These are phyloP conservation scores for Lacerta bilineata DNA, from an alignment of 2,797 vertebrate species.

Conservation along the genomic window DNA sequence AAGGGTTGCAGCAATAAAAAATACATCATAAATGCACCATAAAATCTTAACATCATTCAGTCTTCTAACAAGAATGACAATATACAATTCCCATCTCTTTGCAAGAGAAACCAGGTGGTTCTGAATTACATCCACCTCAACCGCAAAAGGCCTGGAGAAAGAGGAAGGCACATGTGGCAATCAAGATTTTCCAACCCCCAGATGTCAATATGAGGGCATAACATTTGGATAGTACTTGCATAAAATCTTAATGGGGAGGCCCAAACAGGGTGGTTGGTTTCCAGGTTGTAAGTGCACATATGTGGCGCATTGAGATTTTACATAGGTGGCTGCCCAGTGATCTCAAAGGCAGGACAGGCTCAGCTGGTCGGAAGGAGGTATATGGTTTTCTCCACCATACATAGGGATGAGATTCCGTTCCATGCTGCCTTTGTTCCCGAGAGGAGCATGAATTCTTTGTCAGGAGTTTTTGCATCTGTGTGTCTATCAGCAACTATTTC, in stretches of 20 bases:
- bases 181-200: too few species aligned
- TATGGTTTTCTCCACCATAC: not conserved
- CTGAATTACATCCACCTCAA: too few species aligned
- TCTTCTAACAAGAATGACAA: too few species aligned
- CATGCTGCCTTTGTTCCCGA: not conserved
- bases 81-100: too few species aligned
- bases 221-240: not conserved
- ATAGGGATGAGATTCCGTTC: not conserved
- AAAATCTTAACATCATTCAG: too few species aligned
- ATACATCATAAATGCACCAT: too few species aligned
- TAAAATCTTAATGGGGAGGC: not conserved
- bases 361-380: not conserved
- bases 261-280: not conserved
- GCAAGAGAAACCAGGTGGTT: too few species aligned
- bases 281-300: not conserved
- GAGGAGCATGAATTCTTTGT: not conserved
- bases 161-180: not conserved
- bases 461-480: constrained; percentile 6
- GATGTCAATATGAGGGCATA: not conserved
- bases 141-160: too few species aligned
- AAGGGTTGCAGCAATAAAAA: too few species aligned
- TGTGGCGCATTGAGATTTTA: not conserved
- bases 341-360: not conserved
- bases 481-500: not conserved
- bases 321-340: not conserved